Base-by-base conservation (phyloP, 2,113 vertebrate genomes). In the Haemorhous mexicanus region DNA sequence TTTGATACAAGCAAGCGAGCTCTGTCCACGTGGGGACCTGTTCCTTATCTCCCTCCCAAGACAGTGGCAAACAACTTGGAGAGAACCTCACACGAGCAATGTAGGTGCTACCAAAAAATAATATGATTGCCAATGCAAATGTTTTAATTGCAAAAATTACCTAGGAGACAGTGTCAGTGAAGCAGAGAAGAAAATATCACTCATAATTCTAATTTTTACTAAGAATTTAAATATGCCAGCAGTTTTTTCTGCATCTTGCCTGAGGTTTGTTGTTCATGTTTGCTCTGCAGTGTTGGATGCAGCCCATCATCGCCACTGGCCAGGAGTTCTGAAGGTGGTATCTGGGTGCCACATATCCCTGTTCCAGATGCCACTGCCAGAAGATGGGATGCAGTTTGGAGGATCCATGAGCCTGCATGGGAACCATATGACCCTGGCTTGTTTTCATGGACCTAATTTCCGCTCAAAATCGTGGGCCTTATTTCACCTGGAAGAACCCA, bases 1-100 rank as follows among this genome's bases (percentile, higher is more conserved):
- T 99, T 99, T 93, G 99, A 99, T 95, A 99, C 99, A 81, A 99
- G 99, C 98, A 99, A 99, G 96, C 97, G 99, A 73, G 99, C 99
- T 55, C 96, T 99, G 61, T 99, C 99, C 82, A 99, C 99, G 1
- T 99, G 99, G 99, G 99, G 99, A 32, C 99, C 99, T 7, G 99
- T 99, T 64, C 98, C 99, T 84, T 99, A 99, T 70, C 97, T 99
- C 53, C 99, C 99, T 89, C 99, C 99, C 9, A 99, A 99, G 97
- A 98, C 98, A 24, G 96, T 98, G 13, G 96, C 98, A 58, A 98
- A 98, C 96, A 99, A 98, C 85, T 32, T 98, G 1, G 99, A 99
- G 84, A 99, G 98, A 95, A 99, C 97, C 89, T 98, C 98, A 11
- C 97, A 98, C 3, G 99, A 99, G 88, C 98, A 99, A 30, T 97